phyloP scores from a whole-genome alignment of 2,113 vertebrate species.

The Suncus etruscus region DNA sequence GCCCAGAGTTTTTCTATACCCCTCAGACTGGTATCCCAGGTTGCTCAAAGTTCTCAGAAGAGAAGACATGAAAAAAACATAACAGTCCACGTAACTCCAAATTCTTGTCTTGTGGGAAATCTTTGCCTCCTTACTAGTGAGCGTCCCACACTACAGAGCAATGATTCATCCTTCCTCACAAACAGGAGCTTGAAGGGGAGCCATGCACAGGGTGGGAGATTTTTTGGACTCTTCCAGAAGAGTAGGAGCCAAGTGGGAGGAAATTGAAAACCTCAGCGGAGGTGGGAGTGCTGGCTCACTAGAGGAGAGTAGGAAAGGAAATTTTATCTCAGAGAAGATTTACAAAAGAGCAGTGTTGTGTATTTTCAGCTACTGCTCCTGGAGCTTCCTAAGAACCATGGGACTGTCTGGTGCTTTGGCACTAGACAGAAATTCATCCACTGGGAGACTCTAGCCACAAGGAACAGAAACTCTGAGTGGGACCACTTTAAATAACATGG shows the following conservation, averaged over 20 bases:
- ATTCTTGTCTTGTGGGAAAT: background rate
- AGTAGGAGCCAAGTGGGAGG: background rate
- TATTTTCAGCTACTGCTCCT: background rate
- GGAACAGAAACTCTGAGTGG: background rate
- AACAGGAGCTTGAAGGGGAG: background rate
- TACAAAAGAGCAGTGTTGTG: background rate
- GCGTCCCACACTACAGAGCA: background rate
- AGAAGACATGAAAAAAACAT: background rate
- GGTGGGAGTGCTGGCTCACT: background rate
- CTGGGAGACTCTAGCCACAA: background rate
- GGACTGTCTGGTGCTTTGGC: background rate
- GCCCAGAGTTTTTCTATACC: rapidly evolving
- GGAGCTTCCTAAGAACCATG: background rate
- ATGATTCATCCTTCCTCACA: background rate
- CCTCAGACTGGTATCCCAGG: background rate
- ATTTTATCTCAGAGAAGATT: background rate
- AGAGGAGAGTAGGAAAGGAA: background rate
- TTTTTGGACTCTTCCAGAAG: background rate
- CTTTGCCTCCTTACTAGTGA: background rate
- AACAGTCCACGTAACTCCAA: rapidly evolving
- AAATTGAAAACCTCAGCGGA: background rate
- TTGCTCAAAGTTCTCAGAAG: background rate
- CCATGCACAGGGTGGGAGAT: rapidly evolving
- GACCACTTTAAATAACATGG: background rate
- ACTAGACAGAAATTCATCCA: background rate